These are phyloP conservation scores for Aphidius ervi DNA, from an alignment of 1,140 invertebrate species.

Conservation along the genomic window DNA sequence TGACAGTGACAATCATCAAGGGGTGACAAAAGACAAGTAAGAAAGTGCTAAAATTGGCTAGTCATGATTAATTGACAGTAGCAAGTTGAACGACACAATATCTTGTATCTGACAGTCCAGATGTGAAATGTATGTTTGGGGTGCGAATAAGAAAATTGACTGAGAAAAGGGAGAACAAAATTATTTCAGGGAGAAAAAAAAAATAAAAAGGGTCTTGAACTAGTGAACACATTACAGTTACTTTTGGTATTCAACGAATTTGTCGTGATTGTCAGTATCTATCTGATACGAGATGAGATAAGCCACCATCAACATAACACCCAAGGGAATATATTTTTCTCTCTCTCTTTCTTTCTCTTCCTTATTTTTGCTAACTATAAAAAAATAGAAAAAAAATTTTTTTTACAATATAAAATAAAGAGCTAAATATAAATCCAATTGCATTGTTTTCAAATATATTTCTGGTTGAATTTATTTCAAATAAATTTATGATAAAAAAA, in stretches of 20 bases:
- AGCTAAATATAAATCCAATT: not conserved
- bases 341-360: too few relatives aligned
- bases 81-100: conserved; percentile 26
- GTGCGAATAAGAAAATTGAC: not conserved
- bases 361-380: too few relatives aligned
- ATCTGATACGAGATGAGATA: conserved; percentile 3
- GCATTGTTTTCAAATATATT: not conserved
- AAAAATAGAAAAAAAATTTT: too few relatives aligned
- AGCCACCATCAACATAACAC: conserved; percentile 1
- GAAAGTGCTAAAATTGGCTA: conserved; percentile 26
- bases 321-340: not conserved
- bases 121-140: conserved; percentile 30
- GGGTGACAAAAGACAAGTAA: too few relatives aligned
- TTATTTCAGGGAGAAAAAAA: not conserved
- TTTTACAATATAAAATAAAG: too few relatives aligned
- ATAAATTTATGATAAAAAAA: not conserved
- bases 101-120: conserved; percentile 34
- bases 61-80: conserved; percentile 39
- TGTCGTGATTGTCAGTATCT: conserved; percentile 4
- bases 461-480: not conserved
- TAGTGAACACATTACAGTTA: too few relatives aligned
- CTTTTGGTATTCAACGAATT: not conserved
- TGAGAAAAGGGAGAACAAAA: not conserved
- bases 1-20: too few relatives aligned
- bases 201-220: not conserved